Conservation (phyloP, 2,113 vertebrate species). For the Callithrix jacchus region DNA sequence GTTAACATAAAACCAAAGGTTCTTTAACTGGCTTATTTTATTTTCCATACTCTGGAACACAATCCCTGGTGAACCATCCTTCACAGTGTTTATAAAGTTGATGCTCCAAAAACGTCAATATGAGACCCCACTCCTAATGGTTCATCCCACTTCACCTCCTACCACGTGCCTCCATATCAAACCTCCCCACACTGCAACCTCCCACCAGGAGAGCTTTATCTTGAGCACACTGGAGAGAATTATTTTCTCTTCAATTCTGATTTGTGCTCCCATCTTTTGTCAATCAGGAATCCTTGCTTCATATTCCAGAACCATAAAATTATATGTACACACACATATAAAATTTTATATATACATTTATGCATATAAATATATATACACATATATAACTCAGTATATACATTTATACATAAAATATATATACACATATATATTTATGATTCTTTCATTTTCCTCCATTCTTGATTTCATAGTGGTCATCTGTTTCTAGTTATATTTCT, state of each 20-base stretch:
- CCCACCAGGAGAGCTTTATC: neutral
- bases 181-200: neutral
- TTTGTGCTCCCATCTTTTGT: neutral
- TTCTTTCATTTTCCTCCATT: neutral
- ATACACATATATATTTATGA: neutral
- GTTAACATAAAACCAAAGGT: too few relatives aligned
- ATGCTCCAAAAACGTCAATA: neutral
- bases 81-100: neutral
- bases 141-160: neutral
- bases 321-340: neutral
- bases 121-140: neutral
- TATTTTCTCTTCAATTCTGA: neutral
- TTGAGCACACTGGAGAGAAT: neutral
- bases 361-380: rapidly evolving
- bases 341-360: neutral
- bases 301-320: neutral
- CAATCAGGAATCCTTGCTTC: neutral
- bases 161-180: rapidly evolving
- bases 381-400: neutral
- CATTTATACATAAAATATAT: too few relatives aligned
- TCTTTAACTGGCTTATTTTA: neutral
- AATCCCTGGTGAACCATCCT: neutral
- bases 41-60: too few relatives aligned
- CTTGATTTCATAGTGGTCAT: neutral
- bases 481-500: neutral